Percentiles rank a stretch among this genome's conserved stretches.
phyloP scores from a whole-genome alignment of 2,113 vertebrate species.

The Centropus unirufus region DNA sequence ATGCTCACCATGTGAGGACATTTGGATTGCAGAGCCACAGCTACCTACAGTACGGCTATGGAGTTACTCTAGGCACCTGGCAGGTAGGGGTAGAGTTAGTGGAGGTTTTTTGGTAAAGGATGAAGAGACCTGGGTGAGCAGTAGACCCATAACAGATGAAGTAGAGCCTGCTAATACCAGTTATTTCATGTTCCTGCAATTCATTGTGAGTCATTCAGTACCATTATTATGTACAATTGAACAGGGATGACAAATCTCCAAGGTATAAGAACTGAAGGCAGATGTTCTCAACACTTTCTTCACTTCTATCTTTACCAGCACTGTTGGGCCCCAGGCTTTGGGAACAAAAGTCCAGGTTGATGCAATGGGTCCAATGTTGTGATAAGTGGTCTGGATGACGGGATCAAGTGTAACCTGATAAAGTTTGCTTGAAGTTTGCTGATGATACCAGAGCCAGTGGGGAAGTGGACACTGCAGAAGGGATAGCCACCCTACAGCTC shows the following conservation, averaged over 20 bases:
- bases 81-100: background rate
- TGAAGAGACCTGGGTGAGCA: background rate
- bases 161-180: background rate
- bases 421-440: no score
- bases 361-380: no score
- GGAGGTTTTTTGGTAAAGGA: background rate
- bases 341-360: no score
- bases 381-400: no score
- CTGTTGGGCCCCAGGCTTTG: no score
- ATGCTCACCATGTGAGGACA: background rate
- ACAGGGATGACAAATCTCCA: background rate
- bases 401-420: no score
- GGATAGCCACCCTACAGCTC: no score
- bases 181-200: background rate
- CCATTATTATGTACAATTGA: background rate
- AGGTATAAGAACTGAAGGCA: background rate
- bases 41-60: background rate
- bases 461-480: no score
- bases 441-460: no score
- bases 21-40: background rate
- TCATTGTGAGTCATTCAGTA: background rate
- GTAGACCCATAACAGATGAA: background rate
- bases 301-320: no score
- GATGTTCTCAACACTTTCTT: no score
- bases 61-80: background rate